Evolutionary conservation across 2,797 vertebrate genomes (phyloP), one percentile per base, ranked within the genome.

Genomic region (Tenualosa ilisha): DNA sequence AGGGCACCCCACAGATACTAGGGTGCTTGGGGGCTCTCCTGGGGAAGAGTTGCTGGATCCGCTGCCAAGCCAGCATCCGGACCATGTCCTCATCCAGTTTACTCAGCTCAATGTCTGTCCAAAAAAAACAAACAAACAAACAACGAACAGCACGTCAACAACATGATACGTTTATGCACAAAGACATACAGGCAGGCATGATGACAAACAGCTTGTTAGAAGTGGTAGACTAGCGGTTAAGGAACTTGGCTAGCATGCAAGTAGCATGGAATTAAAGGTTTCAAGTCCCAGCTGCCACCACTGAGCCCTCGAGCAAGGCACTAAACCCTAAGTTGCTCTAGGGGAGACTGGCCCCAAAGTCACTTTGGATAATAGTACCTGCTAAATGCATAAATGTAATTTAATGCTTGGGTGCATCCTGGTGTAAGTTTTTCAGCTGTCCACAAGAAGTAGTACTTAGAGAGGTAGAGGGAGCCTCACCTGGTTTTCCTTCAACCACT

Each of bases 41-140:
- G 72, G 97, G 95, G 88, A 99, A 97, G 86, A 99, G 97, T 95
- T 99, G 97, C 94, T 99, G 98, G 94, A 99, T 98, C 95, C 98
- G 97, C 94, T 99, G 98, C 97, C 97, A 97, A 86, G 98, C 98
- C 93, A 99, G 93, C 90, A 99, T 95, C 93, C 97, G 98, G 93
- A 99, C 96, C 94, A 98, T 95, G 90, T 97, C 97, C 90, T 97
- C 94, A 82, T 99, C 98, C 90, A 99, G 94, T 92, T 97, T 96
- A 93, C 96, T 97, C 90, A 99, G 94, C 93, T 98, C 97, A 75
- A 99, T 97, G 87, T 96, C 97, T 99, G 92, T 85, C 91, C 22
- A 22, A 46, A 46, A 46, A 2, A 46, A 2, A 46, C 43, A 46
- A 46, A 46, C 43, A 46, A 46, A 61, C 15, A 94, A 95, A 79